Evolutionary conservation across 2,113 vertebrate genomes (phyloP), one percentile per base, ranked within the genome.

Genomic region (Podilymbus podiceps): DNA sequence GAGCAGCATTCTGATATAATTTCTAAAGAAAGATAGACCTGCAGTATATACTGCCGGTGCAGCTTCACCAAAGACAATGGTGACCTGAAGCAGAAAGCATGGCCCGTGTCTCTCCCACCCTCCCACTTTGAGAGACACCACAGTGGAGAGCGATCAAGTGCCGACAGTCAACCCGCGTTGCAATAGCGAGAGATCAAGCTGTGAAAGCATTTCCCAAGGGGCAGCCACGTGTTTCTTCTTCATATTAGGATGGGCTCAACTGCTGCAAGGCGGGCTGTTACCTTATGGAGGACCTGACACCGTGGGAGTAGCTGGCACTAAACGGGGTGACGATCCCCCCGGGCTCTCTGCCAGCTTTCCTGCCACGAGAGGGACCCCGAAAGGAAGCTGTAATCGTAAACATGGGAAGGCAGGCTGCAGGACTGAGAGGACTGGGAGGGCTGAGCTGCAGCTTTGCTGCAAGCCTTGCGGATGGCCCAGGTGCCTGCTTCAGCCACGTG

Each of bases 221-320:
- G 13, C 8, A 8, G 24, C 5, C 17, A 33, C 0, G 0, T 7
- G 8, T 30, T 71, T 67, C 31, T 8, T 67, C 20, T 49, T 8
- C 14, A 24, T 8, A 22, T 27, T 2, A 47, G 46, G 53, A 68
- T 0, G 1, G 22, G 18, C 5, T 64, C 2, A 0, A 49, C 46
- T 5, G 44, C 55, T 33, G 15, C 2, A 1, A n/a, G 52, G 5
- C 0, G 1, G 44, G 75, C 19, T 50, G 33, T 17, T 71, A 31
- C 42, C n/a, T 30, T 7, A 2, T 0, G 9, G 15, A 66, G 66
- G 52, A 24, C 35, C 66, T 55, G 42, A 46, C 38, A 17, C n/a
- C 1, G 0, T 13, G 60, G 38, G 40, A 83, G 40, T 21, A 6
- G 15, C 5, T 9, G 31, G 19, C 25, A 31, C 20, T 25, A 5